phyloP scores from a whole-genome alignment of 2,888 invertebrate genomes.

The Ennomos quercinarius region DNA sequence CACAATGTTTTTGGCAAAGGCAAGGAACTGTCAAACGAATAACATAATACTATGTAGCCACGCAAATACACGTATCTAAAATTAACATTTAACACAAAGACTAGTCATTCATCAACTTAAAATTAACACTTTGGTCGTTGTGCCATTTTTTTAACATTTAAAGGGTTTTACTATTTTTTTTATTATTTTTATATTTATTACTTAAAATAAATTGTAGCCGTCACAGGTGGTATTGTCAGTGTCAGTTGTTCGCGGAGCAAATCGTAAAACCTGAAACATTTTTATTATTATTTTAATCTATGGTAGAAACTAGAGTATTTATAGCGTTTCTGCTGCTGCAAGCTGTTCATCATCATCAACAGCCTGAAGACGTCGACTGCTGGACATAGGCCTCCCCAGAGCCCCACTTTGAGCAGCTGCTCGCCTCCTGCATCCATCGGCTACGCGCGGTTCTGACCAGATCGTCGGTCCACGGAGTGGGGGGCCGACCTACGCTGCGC shows the following conservation, averaged over 20 bases:
- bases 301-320: no score
- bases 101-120: conserved; percentile 69
- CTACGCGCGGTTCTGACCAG: no score
- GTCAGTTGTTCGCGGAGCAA: conserved; percentile 70
- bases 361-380: no score
- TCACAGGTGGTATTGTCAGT: conserved; percentile 78
- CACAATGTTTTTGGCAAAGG: conserved; percentile 52
- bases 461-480: no score
- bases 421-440: no score
- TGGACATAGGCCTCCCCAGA: no score
- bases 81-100: conserved; percentile 54
- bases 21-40: conserved; percentile 52
- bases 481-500: no score
- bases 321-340: no score
- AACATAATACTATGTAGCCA: conserved; percentile 33
- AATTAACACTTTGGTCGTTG: conserved; percentile 82
- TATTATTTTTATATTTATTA: conserved; percentile 55
- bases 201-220: conserved; percentile 50
- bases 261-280: conserved; percentile 55
- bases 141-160: conserved; percentile 82
- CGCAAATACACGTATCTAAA: conserved; percentile 6
- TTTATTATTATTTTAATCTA: background rate
- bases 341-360: no score
- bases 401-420: no score
- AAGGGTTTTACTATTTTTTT: conserved; percentile 78